These are phyloP conservation scores for Pediacus dermestoides DNA, from an alignment of 2,888 invertebrate species.

Conservation along the genomic window DNA sequence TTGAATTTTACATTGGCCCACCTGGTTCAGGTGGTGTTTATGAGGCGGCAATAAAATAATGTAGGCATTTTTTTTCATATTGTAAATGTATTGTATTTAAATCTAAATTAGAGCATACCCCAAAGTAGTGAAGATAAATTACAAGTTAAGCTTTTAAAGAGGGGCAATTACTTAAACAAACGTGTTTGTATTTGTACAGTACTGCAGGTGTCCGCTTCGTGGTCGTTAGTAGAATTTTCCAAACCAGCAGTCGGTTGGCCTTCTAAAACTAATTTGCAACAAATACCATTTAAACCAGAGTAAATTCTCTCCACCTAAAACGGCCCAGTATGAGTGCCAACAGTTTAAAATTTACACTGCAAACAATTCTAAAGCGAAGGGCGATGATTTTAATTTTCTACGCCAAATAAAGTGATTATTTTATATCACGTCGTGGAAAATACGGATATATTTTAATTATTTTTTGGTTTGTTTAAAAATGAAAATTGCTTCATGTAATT, in stretches of 20 bases:
- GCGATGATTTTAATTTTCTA: too few relatives aligned
- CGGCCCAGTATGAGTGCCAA: too few relatives aligned
- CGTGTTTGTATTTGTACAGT: slow-evolving; percentile 5
- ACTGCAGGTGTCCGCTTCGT: slow-evolving; percentile 5
- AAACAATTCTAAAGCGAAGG: slow-evolving; percentile 7
- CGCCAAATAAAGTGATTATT: too few relatives aligned
- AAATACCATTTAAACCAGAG: slow-evolving; percentile 10
- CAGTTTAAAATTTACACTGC: slow-evolving; percentile 10
- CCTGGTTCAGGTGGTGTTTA: too few relatives aligned
- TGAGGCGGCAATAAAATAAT: too few relatives aligned
- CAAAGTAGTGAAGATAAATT: slow-evolving; percentile 5
- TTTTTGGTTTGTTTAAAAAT: too few relatives aligned
- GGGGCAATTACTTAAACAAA: slow-evolving; percentile 7
- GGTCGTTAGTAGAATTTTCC: slow-evolving; percentile 10
- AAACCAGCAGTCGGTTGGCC: slow-evolving; percentile 9
- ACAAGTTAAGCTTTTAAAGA: slow-evolving; percentile 4
- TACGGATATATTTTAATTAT: too few relatives aligned
- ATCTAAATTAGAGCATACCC: not conserved
- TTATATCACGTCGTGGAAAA: too few relatives aligned
- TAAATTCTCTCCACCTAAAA: slow-evolving; percentile 7
- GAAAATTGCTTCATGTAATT: too few relatives aligned
- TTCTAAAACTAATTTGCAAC: slow-evolving; percentile 10
- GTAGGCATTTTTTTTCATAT: too few relatives aligned
- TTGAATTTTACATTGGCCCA: too few relatives aligned
- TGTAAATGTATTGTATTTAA: too few relatives aligned